Conservation (phyloP, 2,113 vertebrate genomes). For the Phoenicopterus ruber region DNA sequence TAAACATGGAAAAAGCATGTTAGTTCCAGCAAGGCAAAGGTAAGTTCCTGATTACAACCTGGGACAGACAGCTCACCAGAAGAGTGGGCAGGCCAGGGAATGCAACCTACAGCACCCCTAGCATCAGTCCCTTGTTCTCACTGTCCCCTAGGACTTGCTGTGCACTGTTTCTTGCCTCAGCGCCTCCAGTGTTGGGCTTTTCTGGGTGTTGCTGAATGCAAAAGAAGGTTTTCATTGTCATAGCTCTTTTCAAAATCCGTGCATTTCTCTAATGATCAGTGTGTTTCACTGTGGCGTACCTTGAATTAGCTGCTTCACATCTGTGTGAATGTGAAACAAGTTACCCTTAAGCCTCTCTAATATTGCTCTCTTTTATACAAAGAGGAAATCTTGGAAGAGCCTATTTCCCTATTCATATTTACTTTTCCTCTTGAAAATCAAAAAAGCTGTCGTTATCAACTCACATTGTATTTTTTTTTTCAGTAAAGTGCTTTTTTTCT, state of each 20-base stretch:
- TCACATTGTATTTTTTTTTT: background rate
- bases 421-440: background rate
- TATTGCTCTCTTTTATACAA: background rate
- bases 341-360: background rate
- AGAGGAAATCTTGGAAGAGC: background rate
- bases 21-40: background rate
- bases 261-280: background rate
- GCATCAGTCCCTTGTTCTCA: background rate
- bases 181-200: background rate
- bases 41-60: background rate
- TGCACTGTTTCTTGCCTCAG: background rate
- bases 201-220: background rate
- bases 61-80: background rate
- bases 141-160: background rate
- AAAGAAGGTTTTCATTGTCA: background rate
- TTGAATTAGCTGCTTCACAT: background rate
- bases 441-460: background rate
- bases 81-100: background rate
- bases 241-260: background rate
- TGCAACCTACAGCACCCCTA: background rate
- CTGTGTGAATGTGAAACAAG: background rate
- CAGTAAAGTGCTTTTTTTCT: no score
- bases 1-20: background rate
- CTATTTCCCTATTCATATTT: background rate
- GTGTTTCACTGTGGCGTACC: background rate